Evolutionary conservation across 2,888 invertebrate genomes (phyloP), one percentile per base, ranked within the genome.

Genomic region (Limenitis camilla): DNA sequence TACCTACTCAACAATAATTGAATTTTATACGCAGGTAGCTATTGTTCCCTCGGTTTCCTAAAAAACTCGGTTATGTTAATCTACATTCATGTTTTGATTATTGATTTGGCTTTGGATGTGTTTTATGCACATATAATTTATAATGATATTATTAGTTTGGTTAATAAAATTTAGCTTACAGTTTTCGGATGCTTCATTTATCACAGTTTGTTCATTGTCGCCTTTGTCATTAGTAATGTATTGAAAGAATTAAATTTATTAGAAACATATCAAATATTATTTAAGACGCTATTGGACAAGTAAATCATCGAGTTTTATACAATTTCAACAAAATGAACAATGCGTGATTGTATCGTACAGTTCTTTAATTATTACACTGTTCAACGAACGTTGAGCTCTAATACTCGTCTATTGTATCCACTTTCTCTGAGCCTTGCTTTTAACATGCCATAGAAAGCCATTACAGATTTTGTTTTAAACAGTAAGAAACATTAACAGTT

Each of bases 361-460:
- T 55, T 60, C 57, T 59, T 59, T 59, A 61, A 61, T 62, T 60
- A 60, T 55, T 60, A 60, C 57, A 57, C 49, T 45, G 59, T 55
- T 65, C 61, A 59, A 55, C 47, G 58, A 41, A 55, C 58, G 55
- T 55, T 58, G 38, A 60, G 63, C 61, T 68, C 64, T 52, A 58
- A 52, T 52, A 41, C 52, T 49, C 40, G 38, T 40, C 49, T 50
- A 55, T 55, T 55, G 44, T 44, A 53, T 55, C 44, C 49, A 58
- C 58, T 58, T 55, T 58, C 58, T 58, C 52, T 19, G 44, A 50
- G 47, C 38, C 33, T 44, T 36, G 29, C 42, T 49, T 56, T 53
- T 48, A 45, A 50, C 42, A 35, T 29, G 35, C 40, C 32, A 32
- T 44, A 48, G 51, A 45, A 51, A 53, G 48, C 51, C 40, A 51